These are phyloP conservation scores for Apteryx mantelli DNA, from an alignment of 2,113 vertebrate species.

Conservation along the genomic window DNA sequence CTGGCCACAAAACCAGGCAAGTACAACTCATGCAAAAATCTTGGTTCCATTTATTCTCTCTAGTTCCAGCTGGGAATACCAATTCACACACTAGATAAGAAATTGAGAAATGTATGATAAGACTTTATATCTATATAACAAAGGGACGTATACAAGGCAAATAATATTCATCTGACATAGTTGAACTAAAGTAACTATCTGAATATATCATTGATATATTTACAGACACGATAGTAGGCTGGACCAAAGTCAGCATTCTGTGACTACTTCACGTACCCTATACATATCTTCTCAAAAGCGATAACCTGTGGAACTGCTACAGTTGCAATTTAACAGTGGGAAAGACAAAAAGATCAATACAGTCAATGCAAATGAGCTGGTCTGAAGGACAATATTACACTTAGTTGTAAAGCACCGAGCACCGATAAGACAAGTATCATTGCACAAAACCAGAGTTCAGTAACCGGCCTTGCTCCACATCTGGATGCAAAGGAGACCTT, in stretches of 20 bases:
- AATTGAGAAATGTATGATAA: background rate
- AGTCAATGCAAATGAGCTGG: background rate
- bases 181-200: background rate
- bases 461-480: background rate
- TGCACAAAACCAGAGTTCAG: background rate
- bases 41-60: background rate
- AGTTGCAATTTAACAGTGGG: background rate
- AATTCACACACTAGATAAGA: background rate
- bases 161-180: background rate
- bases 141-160: accelerated
- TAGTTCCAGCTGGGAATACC: background rate
- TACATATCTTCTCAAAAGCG: background rate
- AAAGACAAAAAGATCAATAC: background rate
- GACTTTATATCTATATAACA: background rate
- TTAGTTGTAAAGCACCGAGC: background rate
- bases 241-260: background rate
- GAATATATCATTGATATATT: background rate
- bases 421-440: background rate
- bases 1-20: background rate
- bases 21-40: background rate
- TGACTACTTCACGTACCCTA: background rate
- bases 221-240: accelerated
- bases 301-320: too few relatives aligned
- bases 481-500: background rate
- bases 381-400: background rate